Evolutionary conservation across 2,797 vertebrate genomes (phyloP).

Genomic region (Mallotus villosus): DNA sequence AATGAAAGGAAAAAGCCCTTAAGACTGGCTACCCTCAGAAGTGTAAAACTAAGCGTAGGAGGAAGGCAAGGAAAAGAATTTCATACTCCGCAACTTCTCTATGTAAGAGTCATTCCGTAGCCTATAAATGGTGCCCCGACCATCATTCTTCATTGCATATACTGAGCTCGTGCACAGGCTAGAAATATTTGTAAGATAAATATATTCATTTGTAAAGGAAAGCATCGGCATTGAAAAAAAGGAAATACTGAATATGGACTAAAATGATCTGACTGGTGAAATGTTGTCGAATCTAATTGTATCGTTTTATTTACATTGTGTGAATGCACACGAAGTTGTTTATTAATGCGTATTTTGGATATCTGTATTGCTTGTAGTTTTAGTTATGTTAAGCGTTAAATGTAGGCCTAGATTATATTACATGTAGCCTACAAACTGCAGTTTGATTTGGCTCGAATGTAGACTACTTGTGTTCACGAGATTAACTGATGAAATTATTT

Average conservation of each 20-base stretch:
- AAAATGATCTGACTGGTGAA: not conserved
- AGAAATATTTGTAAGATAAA: constrained; percentile 9
- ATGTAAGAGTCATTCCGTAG: constrained; percentile 64
- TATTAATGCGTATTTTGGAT: not conserved
- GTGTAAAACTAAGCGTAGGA: constrained; percentile 94
- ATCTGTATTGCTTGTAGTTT: not conserved
- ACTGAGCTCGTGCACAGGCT: constrained; percentile 33
- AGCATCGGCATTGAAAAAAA: not conserved
- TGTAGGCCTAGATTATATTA: not conserved
- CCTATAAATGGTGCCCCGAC: constrained; percentile 67
- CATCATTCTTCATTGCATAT: constrained; percentile 8
- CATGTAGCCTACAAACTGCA: too few species aligned
- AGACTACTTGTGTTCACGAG: not conserved
- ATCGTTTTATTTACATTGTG: not conserved
- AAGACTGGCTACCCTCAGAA: constrained; percentile 81
- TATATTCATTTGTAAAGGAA: not conserved
- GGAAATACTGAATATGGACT: constrained; percentile 4
- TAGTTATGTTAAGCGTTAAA: not conserved
- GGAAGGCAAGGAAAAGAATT: constrained; percentile 91
- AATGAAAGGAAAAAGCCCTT: constrained; percentile 89
- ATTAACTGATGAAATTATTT: not conserved
- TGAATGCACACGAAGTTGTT: not conserved
- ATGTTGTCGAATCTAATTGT: not conserved
- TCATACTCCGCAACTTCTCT: constrained; percentile 77
- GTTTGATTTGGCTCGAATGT: not conserved